Base-by-base conservation (phyloP, 2,797 vertebrate species). In the Anolis apletophallus region DNA sequence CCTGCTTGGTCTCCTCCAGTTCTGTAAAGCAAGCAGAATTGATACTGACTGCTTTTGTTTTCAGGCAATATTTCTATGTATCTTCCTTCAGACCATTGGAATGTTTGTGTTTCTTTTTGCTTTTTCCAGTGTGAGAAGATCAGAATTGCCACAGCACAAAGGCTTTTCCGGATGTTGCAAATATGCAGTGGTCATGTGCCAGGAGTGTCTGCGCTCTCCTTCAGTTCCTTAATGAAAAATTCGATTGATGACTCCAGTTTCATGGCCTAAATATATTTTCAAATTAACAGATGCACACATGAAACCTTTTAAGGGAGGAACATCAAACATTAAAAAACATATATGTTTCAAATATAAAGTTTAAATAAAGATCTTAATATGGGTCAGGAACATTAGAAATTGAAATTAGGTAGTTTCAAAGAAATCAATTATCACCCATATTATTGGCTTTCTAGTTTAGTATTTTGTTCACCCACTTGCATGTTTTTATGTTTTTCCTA, bases 141-240 rank as follows among this genome's bases (percentile, higher is more conserved):
- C 34, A 95, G 97, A 61, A 79, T 34, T 84, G 52, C 92, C 54
- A 96, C 97, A 11, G 96, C 97, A 0, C 96, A 96, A 81, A 96
- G 98, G 76, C 97, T 99, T 76, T 89, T 98, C 26, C 96, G 93
- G 46, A 94, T 98, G 34, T 94, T 99, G 81, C 96, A 96, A 93
- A 95, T 98, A 91, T 96, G 97, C 0, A 97, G 98, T 0, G 98
- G 98, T 87, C 94, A 96, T 0, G 78, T 98, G 90, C 97, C 97
- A 0, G 95, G 98, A 72, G 59, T 97, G 21, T 98, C 98, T 0
- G 95, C 97, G 17, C 96, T 99, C 78, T 97, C 92, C 93, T 96
- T 99, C 91, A 95, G 96, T 88, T 96, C 93, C 0, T 91, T 98
- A 94, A 96, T 97, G 88, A 94, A 85, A 85, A 85, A 1, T 8